These are phyloP conservation scores for Chrysodeixis includens DNA, from an alignment of 2,888 invertebrate species.

Conservation along the genomic window DNA sequence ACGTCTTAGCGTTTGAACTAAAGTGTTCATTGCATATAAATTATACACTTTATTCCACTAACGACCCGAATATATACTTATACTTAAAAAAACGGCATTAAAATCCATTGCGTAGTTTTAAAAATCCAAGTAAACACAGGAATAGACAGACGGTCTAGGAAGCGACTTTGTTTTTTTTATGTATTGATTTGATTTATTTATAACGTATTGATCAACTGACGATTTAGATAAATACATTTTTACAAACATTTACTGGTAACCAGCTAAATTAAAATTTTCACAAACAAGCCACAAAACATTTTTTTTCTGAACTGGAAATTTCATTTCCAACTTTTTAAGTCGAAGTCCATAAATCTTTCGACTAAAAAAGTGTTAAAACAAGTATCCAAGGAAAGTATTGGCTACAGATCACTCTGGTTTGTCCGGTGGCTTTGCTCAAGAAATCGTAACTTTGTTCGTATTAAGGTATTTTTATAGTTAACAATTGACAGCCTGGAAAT, in stretches of 20 bases:
- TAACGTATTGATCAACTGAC: too few species aligned
- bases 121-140: too few species aligned
- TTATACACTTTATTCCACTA: too few species aligned
- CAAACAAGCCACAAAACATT: background rate
- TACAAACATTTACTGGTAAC: background rate
- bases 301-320: background rate
- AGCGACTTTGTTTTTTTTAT: too few species aligned
- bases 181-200: too few species aligned
- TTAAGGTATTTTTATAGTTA: constrained; percentile 50
- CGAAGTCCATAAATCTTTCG: constrained; percentile 28
- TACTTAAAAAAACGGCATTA: too few species aligned
- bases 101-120: too few species aligned
- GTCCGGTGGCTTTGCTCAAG: constrained; percentile 54
- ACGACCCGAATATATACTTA: too few species aligned
- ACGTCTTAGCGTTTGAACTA: too few species aligned
- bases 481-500: constrained; percentile 27
- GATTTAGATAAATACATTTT: too few species aligned
- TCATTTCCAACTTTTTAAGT: constrained; percentile 16
- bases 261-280: background rate
- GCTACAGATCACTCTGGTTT: constrained; percentile 21
- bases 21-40: too few species aligned
- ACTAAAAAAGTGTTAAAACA: constrained; percentile 34
- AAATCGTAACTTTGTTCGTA: constrained; percentile 45
- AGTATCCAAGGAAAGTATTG: constrained; percentile 48
- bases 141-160: too few species aligned